phyloP scores from a whole-genome alignment of 2,797 vertebrate genomes.

The Erethizon dorsatum region DNA sequence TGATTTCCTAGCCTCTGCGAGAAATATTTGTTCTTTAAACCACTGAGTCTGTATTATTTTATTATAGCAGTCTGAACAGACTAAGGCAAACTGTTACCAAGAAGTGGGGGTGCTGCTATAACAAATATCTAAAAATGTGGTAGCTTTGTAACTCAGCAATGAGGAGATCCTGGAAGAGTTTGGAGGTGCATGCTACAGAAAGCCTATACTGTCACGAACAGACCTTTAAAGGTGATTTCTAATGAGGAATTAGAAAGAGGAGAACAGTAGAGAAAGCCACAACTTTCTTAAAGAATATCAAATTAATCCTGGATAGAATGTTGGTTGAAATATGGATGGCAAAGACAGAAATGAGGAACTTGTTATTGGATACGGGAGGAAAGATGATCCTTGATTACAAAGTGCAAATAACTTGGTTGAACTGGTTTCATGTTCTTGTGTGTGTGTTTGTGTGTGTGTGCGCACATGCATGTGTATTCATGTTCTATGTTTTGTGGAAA shows the following conservation, averaged over 20 bases:
- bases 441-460: neutral
- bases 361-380: neutral
- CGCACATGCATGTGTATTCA: neutral
- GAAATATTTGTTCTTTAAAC: slow-evolving; percentile 20
- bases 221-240: neutral
- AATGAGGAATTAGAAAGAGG: neutral
- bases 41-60: neutral
- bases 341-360: neutral
- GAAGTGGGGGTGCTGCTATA: neutral
- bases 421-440: neutral
- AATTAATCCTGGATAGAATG: neutral
- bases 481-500: neutral
- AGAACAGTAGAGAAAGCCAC: neutral
- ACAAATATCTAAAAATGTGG: slow-evolving; percentile 3
- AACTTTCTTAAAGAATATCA: neutral
- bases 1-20: neutral
- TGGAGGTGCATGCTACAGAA: neutral
- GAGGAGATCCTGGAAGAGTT: neutral
- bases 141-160: neutral
- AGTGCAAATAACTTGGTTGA: neutral
- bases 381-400: neutral
- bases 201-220: neutral
- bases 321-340: neutral
- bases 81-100: slow-evolving; percentile 14
- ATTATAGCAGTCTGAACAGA: neutral